These are phyloP conservation scores for Tetheella fluctuosa DNA, from an alignment of 2,888 invertebrate species.

Conservation along the genomic window DNA sequence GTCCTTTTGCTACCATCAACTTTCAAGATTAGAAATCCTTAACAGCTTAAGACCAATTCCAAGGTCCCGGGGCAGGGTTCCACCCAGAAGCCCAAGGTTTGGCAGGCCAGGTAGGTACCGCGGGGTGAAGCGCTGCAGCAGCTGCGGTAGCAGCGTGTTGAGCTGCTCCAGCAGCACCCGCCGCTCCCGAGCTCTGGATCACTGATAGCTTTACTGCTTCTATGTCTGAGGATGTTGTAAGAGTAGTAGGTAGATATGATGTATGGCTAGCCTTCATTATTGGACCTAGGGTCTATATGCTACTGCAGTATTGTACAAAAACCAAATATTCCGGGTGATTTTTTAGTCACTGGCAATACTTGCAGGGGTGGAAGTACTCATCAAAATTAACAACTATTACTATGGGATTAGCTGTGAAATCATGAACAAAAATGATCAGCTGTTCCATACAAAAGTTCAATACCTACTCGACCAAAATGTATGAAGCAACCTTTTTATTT, in stretches of 20 bases:
- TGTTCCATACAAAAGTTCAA: too few species aligned
- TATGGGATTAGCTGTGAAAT: too few species aligned
- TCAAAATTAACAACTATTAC: too few species aligned
- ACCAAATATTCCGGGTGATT: too few species aligned
- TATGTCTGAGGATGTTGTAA: constrained; percentile 62
- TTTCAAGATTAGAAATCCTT: neutral
- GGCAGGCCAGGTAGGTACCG: constrained; percentile 50
- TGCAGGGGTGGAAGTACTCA: too few species aligned
- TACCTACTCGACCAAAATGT: too few species aligned
- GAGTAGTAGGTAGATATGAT: neutral
- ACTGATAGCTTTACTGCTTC: constrained; percentile 86
- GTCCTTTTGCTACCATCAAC: too few species aligned
- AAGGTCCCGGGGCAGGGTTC: constrained; percentile 50
- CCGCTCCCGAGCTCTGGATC: constrained; percentile 84
- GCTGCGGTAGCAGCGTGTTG: constrained; percentile 85
- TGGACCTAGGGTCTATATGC: too few species aligned
- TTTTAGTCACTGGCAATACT: too few species aligned
- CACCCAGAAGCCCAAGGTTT: constrained; percentile 47
- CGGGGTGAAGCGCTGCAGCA: constrained; percentile 81
- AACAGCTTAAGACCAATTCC: constrained; percentile 59
- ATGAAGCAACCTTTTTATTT: too few species aligned
- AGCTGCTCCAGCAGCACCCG: constrained; percentile 80
- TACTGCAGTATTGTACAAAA: too few species aligned
- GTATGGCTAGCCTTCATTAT: neutral
- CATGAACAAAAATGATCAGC: too few species aligned